phyloP scores from a whole-genome alignment of 1,140 invertebrate genomes.

The Idris sp. region DNA sequence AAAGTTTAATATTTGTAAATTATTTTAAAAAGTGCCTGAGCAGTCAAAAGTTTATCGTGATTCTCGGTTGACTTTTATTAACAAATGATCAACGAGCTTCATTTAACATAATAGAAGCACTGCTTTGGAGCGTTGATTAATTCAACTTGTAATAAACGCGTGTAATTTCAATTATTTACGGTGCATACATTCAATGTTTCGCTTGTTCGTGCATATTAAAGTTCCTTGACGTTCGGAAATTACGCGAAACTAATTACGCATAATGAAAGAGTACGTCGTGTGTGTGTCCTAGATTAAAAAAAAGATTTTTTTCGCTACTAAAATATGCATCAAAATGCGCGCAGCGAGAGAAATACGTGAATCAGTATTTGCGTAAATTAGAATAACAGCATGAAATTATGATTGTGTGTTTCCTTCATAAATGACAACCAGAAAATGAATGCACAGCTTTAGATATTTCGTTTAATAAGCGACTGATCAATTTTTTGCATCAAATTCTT shows the following conservation, averaged over 20 bases:
- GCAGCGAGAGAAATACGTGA: slow-evolving; percentile 24
- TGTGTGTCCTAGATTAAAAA: slow-evolving; percentile 8
- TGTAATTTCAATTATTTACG: slow-evolving; percentile 34
- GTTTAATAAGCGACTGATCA: too few relatives aligned
- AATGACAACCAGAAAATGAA: slow-evolving; percentile 17
- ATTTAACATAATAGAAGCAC: slow-evolving; percentile 12
- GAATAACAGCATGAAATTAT: slow-evolving; percentile 15
- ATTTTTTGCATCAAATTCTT: too few relatives aligned
- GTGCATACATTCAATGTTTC: slow-evolving; percentile 8
- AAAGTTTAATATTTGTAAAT: slow-evolving; percentile 15
- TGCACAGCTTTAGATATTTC: slow-evolving; percentile 18
- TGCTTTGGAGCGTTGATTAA: slow-evolving; percentile 19
- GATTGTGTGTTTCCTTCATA: slow-evolving; percentile 7
- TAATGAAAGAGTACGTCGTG: slow-evolving; percentile 19
- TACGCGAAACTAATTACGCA: slow-evolving; percentile 31
- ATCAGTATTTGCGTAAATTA: slow-evolving; percentile 35
- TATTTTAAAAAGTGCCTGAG: slow-evolving; percentile 4
- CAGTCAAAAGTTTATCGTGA: slow-evolving; percentile 4
- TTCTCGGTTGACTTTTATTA: slow-evolving; percentile 5
- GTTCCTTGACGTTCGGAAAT: slow-evolving; percentile 30
- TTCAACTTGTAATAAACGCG: slow-evolving; percentile 29
- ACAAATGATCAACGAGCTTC: slow-evolving; percentile 19
- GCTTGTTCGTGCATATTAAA: slow-evolving; percentile 25
- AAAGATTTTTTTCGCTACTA: slow-evolving; percentile 7
- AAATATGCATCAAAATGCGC: slow-evolving; percentile 29